A percentile compares a stretch with the other conserved stretches of the same genome.
Evolutionary conservation across 2,113 vertebrate genomes (phyloP).

Genomic region (Bubo bubo): DNA sequence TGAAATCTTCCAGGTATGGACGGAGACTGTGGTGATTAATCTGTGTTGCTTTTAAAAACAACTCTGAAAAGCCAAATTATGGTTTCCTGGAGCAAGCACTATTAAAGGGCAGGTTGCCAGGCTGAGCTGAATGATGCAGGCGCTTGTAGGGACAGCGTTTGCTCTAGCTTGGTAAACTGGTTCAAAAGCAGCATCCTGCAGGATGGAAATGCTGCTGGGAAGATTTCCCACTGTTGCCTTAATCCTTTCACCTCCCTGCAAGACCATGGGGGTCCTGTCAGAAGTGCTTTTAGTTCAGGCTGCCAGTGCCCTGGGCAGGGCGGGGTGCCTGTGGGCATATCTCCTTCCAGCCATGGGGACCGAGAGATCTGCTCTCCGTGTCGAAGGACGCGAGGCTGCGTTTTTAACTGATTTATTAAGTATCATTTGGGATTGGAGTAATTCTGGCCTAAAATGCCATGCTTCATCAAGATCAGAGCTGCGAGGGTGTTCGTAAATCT

Average conservation of each 20-base stretch:
- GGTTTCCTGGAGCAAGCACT: no score
- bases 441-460: neutral
- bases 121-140: no score
- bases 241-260: neutral
- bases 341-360: neutral
- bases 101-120: neutral
- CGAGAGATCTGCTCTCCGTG: neutral
- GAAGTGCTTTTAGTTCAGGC: neutral
- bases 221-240: accelerated
- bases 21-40: neutral
- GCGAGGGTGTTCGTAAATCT: neutral
- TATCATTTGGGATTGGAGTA: neutral
- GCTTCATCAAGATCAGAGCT: neutral
- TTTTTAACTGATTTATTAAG: constrained; percentile 1
- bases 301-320: neutral
- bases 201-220: neutral
- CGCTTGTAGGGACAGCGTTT: accelerated
- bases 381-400: neutral
- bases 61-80: neutral
- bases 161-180: neutral
- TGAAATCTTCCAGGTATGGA: neutral
- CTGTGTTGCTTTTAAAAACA: neutral
- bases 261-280: no score
- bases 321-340: neutral
- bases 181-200: neutral